Conservation (phyloP, 2,797 vertebrate genomes). For the Enteromius radiatus region DNA sequence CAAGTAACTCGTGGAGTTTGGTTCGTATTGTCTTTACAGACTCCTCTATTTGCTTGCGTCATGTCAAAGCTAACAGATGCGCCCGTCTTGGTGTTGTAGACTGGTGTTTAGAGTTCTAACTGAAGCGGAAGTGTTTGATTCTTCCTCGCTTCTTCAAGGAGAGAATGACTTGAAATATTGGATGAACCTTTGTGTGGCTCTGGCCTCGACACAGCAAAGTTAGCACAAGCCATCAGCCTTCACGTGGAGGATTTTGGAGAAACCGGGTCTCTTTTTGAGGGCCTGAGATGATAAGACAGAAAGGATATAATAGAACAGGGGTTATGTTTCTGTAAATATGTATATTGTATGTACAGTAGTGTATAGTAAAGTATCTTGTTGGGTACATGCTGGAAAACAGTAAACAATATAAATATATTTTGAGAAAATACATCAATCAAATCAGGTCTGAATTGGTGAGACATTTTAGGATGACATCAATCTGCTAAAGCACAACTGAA, state of each 20-base stretch:
- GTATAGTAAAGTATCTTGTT: too few species aligned
- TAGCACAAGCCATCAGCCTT: conserved; percentile 92
- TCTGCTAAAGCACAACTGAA: too few species aligned
- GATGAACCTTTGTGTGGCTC: conserved; percentile 50
- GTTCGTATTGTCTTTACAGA: conserved; percentile 4
- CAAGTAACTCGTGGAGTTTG: conserved; percentile 4
- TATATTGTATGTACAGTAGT: not conserved
- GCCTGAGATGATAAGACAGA: conserved; percentile 77
- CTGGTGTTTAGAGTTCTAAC: conserved; percentile 44
- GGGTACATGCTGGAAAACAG: not conserved
- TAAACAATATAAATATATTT: not conserved
- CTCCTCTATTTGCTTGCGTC: conserved; percentile 28
- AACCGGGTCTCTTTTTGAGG: conserved; percentile 94
- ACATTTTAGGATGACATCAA: not conserved
- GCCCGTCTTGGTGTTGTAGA: conserved; percentile 19
- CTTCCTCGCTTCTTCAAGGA: conserved; percentile 54
- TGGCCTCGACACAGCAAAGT: conserved; percentile 65
- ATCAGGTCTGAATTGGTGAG: not conserved
- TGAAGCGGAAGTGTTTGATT: conserved; percentile 48
- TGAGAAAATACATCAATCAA: not conserved
- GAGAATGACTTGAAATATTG: conserved; percentile 62
- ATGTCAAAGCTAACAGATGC: conserved; percentile 1
- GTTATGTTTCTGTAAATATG: conserved; percentile 1
- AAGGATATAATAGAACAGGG: not conserved
- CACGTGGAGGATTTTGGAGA: conserved; percentile 98